Evolutionary conservation across 2,888 invertebrate genomes (phyloP), one percentile per base, ranked within the genome.

Genomic region (Drosophila basisetae): DNA sequence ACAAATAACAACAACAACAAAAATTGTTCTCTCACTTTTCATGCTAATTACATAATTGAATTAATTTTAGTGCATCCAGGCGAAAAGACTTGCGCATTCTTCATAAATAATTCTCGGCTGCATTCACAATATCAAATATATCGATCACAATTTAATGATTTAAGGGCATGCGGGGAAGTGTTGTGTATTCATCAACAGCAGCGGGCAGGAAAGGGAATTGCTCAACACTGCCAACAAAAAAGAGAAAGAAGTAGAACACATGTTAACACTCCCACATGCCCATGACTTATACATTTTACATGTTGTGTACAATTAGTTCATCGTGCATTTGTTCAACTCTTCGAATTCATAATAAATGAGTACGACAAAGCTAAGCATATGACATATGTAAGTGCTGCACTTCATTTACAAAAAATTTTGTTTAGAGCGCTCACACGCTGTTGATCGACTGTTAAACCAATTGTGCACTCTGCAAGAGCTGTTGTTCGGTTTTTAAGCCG

Each of bases 11-110:
- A 37, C 22, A 41, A 11, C 22, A 47, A 83, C 76, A 67, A 66
- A 72, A 66, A 25, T 25, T 47, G 16, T 67, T 67, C 76, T 83
- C 63, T 68, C 67, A 65, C 68, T 60, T 74, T 65, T 69, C 64
- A 88, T 83, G 64, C 67, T 73, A 72, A 47, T 75, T 71, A 65
- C 56, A 75, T 78, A 89, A 78, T 69, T 47, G 4, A 25, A 47
- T 47, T 47, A 16, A 25, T 25, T 47, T 71, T 68, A 84, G 87
- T 61, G 70, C 71, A 82, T 69, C 68, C 76, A 66, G 82, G 82
- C 25, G 25, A 78, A 83, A 89, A 84, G 85, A 90, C 84, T 89
- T 83, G 90, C 73, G 76, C 66, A 82, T 83, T 61, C 75, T 70
- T 66, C 47, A 78, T 52, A 47, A 16, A 47, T 25, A 47, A 16